Percentiles rank a stretch among this genome's conserved stretches.
These are phyloP conservation scores for Antechinus stuartii DNA, from an alignment of 2,113 vertebrate genomes.

Conservation along the genomic window DNA sequence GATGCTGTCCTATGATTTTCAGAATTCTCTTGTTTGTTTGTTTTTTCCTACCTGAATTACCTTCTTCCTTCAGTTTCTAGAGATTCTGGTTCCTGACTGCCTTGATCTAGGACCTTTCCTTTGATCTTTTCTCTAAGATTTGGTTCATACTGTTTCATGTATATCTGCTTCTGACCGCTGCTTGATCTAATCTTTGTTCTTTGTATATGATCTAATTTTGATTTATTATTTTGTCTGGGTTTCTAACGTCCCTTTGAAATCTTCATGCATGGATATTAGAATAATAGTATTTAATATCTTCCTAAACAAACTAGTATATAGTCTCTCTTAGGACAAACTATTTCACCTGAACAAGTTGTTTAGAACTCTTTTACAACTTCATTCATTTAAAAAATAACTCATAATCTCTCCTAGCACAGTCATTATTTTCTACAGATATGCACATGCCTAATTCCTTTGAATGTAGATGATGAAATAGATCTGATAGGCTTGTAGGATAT, in stretches of 20 bases:
- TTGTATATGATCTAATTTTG: not conserved
- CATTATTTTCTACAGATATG: no score
- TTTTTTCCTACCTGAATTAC: not conserved
- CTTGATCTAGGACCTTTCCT: not conserved
- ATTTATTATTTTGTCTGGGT: not conserved
- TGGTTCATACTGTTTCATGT: not conserved
- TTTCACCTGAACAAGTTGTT: not conserved
- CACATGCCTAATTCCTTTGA: not conserved
- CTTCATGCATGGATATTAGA: not conserved
- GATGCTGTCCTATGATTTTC: not conserved
- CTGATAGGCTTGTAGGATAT: not conserved
- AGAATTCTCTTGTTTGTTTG: not conserved
- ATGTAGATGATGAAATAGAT: not conserved
- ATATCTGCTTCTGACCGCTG: not conserved
- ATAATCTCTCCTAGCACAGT: not conserved
- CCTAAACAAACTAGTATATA: not conserved
- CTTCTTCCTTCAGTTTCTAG: not conserved
- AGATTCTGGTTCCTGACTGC: not conserved
- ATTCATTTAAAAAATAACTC: not conserved
- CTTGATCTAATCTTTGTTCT: not conserved
- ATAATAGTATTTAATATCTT: not conserved
- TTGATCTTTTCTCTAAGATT: not conserved
- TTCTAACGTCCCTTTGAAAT: not conserved
- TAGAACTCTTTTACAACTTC: not conserved
- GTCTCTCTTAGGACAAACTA: not conserved